Evolutionary conservation across 2,113 vertebrate species (phyloP).

Genomic region (Canis aureus): DNA sequence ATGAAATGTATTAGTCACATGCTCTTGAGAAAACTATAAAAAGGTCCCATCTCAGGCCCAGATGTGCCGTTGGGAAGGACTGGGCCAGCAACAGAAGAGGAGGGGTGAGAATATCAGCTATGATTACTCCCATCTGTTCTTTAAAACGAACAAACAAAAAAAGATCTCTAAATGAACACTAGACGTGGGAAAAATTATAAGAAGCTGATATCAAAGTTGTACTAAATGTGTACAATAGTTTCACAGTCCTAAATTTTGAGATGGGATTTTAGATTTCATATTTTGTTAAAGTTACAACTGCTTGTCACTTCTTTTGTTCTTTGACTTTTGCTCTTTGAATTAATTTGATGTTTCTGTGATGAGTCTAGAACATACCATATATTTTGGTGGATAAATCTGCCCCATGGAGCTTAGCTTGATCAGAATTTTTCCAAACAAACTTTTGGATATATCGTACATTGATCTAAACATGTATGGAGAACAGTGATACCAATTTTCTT

Average conservation of each 20-base stretch:
- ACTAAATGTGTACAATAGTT: conserved; percentile 6
- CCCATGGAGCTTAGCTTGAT: not conserved
- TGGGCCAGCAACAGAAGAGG: conserved; percentile 44
- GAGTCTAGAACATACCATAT: not conserved
- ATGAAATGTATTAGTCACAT: conserved; percentile 77
- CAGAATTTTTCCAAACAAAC: not conserved
- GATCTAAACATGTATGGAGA: not conserved
- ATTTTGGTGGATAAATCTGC: not conserved
- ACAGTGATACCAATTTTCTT: not conserved
- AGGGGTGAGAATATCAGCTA: conserved; percentile 48
- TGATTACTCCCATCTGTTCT: conserved; percentile 80
- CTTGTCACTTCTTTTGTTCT: not conserved
- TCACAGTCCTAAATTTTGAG: conserved; percentile 25
- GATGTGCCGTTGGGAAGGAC: conserved; percentile 79
- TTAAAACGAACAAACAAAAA: conserved; percentile 30
- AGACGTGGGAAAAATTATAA: conserved; percentile 43
- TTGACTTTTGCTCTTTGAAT: conserved; percentile 18
- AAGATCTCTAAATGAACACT: conserved; percentile 56
- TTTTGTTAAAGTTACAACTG: not conserved
- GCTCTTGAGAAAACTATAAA: conserved; percentile 77
- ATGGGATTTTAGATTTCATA: conserved; percentile 46
- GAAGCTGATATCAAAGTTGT: not conserved
- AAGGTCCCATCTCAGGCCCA: conserved; percentile 77
- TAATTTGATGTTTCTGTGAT: not conserved
- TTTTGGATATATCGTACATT: not conserved